Percentiles rank a stretch among this genome's conserved stretches.
These are phyloP conservation scores for Schizotus pectinicornis DNA, from an alignment of 2,888 invertebrate genomes.

Conservation along the genomic window DNA sequence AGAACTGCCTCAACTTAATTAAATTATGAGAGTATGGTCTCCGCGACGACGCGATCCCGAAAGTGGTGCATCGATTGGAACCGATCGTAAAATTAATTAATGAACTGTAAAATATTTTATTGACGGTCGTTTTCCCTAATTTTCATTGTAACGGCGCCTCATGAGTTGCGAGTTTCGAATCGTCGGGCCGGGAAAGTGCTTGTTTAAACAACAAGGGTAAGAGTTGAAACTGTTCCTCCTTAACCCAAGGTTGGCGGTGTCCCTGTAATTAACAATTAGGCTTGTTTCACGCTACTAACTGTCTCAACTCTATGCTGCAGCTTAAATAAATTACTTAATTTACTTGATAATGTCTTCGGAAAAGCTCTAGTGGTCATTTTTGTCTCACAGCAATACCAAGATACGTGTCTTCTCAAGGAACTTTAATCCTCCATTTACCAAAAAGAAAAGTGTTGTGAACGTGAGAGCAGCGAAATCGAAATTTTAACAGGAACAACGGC, in stretches of 20 bases:
- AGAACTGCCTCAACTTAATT: not conserved
- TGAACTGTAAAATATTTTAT: constrained; percentile 17
- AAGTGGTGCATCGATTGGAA: not conserved
- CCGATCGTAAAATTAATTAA: constrained; percentile 14
- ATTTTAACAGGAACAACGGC: too few species aligned
- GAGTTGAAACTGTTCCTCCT: constrained; percentile 20
- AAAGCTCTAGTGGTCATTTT: constrained; percentile 4
- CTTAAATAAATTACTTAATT: constrained; percentile 39
- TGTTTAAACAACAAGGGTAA: constrained; percentile 20
- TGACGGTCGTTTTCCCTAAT: not conserved
- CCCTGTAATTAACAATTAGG: constrained; percentile 33
- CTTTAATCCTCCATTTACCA: too few species aligned
- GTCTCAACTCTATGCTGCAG: constrained; percentile 28
- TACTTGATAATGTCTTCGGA: constrained; percentile 15
- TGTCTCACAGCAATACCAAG: too few species aligned
- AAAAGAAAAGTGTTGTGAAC: too few species aligned
- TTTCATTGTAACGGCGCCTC: too few species aligned
- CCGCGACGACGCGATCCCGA: too few species aligned
- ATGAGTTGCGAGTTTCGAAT: not conserved
- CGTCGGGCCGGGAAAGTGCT: constrained; percentile 2
- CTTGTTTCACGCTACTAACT: constrained; percentile 30
- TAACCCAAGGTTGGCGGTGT: constrained; percentile 25
- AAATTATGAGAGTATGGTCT: too few species aligned
- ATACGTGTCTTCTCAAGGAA: too few species aligned
- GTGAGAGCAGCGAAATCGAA: too few species aligned